Evolutionary conservation across 2,888 invertebrate species (phyloP), one percentile per base, ranked within the genome.

Genomic region (Meteorus cinctellus): DNA sequence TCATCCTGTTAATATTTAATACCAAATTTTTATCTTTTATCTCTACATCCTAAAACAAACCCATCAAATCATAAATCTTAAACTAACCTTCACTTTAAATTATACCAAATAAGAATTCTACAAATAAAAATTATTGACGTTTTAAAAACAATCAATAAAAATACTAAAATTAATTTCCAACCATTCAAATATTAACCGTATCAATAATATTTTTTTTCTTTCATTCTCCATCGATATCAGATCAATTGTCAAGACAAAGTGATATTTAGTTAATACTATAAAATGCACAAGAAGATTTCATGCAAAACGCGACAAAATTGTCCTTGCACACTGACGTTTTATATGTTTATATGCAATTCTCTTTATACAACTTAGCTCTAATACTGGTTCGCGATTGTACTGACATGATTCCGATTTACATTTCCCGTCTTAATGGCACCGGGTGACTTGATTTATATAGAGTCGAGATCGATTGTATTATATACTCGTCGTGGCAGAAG

Each of bases 341-440:
- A 55, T 19, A 10, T 41, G 41, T 41, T 41, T 41, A 65, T 36
- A n/a, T 65, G 10, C n/a, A 36, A 65, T 36, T 36, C 19, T 65
- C 19, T 65, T 19, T 62, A 29, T 16, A 31, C 59, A 59, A 27
- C 62, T 62, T 29, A 29, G 55, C 19, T 55, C 19, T 55, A 55
- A 55, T 55, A 55, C 19, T 19, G 8, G 55, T 55, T 55, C n/a
- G 55, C 19, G 55, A 68, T 68, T 75, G 74, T 65, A 74, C 48
- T 55, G 77, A 77, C 72, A 68, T 75, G 78, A 79, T 77, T 77
- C 68, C 79, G 77, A 80, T 80, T 80, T 80, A 80, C 80, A 80
- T 80, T 80, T 77, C 77, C 79, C 76, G 76, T 77, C 74, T 77
- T 80, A 80, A 79, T 79, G 77, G 79, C 78, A 79, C 74, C 74